Conservation (phyloP, 2,888 invertebrate species). For the Drosophila infuscata region DNA sequence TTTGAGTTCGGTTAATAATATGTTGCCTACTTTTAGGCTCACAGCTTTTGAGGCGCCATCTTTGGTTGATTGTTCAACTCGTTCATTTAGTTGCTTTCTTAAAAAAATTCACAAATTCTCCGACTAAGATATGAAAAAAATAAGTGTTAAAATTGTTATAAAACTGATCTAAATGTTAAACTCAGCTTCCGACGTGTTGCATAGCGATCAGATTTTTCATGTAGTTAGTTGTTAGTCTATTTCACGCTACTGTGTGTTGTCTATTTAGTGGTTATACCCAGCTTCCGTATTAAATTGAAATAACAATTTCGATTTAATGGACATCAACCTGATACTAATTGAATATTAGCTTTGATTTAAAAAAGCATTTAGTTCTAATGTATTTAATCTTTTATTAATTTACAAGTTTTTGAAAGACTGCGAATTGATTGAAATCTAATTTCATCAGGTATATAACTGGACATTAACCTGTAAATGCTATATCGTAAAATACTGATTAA, state of each 20-base stretch:
- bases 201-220: not conserved
- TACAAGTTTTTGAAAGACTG: not conserved
- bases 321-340: not conserved
- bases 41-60: not conserved
- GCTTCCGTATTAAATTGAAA: not conserved
- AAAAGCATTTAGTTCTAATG: too few relatives aligned
- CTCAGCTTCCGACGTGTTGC: not conserved
- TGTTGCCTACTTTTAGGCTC: not conserved
- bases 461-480: constrained; percentile 7
- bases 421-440: constrained; percentile 2
- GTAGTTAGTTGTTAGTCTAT: too few relatives aligned
- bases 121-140: not conserved
- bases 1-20: fast-evolving
- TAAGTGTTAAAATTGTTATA: not conserved
- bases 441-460: constrained; percentile 12
- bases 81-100: not conserved
- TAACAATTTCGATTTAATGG: too few relatives aligned
- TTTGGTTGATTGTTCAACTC: not conserved
- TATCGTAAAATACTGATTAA: constrained; percentile 13
- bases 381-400: not conserved
- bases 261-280: not conserved
- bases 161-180: not conserved
- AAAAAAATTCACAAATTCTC: not conserved
- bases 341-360: not conserved
- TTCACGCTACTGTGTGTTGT: not conserved